Evolutionary conservation across 1,140 invertebrate species (phyloP), one percentile per base, ranked within the genome.

Genomic region (Pseudoatta argentina): DNA sequence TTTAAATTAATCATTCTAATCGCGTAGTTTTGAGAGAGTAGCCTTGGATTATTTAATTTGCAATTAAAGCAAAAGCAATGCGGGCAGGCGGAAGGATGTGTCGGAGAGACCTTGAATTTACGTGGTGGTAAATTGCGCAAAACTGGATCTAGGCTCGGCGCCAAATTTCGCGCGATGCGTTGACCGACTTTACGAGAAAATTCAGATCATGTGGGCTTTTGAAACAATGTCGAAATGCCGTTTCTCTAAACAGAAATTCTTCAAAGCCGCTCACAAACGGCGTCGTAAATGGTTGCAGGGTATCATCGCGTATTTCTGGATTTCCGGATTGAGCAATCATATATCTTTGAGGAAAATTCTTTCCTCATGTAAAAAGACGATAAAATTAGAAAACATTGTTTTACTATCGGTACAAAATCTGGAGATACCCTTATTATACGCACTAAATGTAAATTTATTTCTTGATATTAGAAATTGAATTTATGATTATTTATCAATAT

Each of bases 151-250:
- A 78, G 48, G 64, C 27, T 16, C 34, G 24, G 51, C 57, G 88
- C 87, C 88, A 89, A 67, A 89, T 82, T 86, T 89, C 59, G 61
- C 73, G 77, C 88, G 81, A 66, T 86, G 73, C 63, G 67, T 89
- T 89, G 87, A 72, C 87, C 85, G 88, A 89, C 86, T 89, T 86
- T 82, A 86, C 87, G 88, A 86, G 76, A 59, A 61, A 48, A 76
- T 18, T 24, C 64, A 57, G 59, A 57, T 73, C 55, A 18, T 57
- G 79, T 8, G 72, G 55, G 39, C 34, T 53, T 39, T 30, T 12
- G 34, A 51, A 67, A 61, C 64, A 66, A 64, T 64, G 72, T 67
- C 67, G 73, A 59, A 76, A 59, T 30, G 21, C 66, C 66, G 30
- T n/a, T 16, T 39, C 27, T 39, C 30, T 55, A 57, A 71, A 57